A percentile compares a stretch with the other conserved stretches of the same genome.
These are phyloP conservation scores for Macheiramphus alcinus DNA, from an alignment of 2,113 vertebrate genomes.

Conservation along the genomic window DNA sequence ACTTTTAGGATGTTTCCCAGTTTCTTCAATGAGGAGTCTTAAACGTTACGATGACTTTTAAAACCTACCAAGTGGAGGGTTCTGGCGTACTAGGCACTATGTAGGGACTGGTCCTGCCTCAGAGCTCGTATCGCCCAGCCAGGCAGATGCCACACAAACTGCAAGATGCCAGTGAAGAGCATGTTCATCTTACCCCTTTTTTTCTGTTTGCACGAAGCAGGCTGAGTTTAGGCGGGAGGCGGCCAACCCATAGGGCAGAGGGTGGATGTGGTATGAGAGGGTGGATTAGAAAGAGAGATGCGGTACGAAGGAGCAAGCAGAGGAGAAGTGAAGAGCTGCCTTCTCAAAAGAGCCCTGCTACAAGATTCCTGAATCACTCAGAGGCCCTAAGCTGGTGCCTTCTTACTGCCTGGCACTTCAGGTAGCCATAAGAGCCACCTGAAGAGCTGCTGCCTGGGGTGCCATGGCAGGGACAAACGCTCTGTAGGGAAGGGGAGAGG, in stretches of 20 bases:
- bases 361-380: background rate
- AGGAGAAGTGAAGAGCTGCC: background rate
- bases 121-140: fast-evolving
- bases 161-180: background rate
- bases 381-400: background rate
- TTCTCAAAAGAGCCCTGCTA: background rate
- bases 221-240: background rate
- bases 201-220: background rate
- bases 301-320: background rate
- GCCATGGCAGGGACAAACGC: fast-evolving
- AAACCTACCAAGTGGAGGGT: background rate
- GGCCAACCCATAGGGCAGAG: background rate
- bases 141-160: background rate
- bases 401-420: background rate
- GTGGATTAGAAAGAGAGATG: background rate
- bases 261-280: background rate
- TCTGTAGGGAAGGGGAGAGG: background rate
- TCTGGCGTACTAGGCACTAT: fast-evolving
- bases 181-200: background rate
- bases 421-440: background rate
- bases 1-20: background rate
- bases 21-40: background rate
- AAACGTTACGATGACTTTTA: background rate
- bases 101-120: background rate
- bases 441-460: background rate